Evolutionary conservation across 2,888 invertebrate species (phyloP).

Genomic region (Germaria angustata): DNA sequence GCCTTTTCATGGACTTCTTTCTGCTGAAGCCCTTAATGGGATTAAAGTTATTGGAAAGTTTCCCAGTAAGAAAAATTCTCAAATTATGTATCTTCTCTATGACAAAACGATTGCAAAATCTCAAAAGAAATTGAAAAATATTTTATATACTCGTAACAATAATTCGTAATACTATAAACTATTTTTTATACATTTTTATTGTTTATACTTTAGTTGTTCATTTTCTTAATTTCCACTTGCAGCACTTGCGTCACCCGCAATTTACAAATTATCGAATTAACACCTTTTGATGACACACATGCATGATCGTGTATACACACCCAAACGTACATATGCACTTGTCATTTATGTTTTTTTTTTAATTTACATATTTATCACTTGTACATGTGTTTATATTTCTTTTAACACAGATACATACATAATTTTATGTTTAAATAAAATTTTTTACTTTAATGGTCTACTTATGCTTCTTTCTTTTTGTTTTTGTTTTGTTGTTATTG

Average conservation of each 20-base stretch:
- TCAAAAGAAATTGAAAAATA: too few relatives aligned
- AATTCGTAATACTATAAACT: too few relatives aligned
- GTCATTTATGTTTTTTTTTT: slow-evolving; percentile 22
- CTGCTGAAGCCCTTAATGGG: too few relatives aligned
- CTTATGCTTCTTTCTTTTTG: background rate
- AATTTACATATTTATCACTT: background rate
- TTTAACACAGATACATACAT: background rate
- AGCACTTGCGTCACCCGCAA: slow-evolving; percentile 36
- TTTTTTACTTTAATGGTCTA: slow-evolving; percentile 1
- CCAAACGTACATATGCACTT: background rate
- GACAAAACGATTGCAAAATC: too few relatives aligned
- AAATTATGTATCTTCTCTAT: too few relatives aligned
- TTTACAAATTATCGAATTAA: slow-evolving; percentile 38
- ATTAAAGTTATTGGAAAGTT: too few relatives aligned
- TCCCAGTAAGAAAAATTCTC: too few relatives aligned
- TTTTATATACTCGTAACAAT: too few relatives aligned
- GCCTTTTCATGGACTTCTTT: too few relatives aligned
- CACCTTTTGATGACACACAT: slow-evolving; percentile 33
- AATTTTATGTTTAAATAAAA: slow-evolving; percentile 1
- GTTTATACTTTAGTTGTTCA: background rate
- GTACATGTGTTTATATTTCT: background rate
- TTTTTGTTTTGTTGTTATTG: too few relatives aligned
- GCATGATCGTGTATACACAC: too few relatives aligned
- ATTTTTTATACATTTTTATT: background rate
- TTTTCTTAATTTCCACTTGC: slow-evolving; percentile 13